These are phyloP conservation scores for Spizella passerina DNA, from an alignment of 2,797 vertebrate genomes.

Conservation along the genomic window DNA sequence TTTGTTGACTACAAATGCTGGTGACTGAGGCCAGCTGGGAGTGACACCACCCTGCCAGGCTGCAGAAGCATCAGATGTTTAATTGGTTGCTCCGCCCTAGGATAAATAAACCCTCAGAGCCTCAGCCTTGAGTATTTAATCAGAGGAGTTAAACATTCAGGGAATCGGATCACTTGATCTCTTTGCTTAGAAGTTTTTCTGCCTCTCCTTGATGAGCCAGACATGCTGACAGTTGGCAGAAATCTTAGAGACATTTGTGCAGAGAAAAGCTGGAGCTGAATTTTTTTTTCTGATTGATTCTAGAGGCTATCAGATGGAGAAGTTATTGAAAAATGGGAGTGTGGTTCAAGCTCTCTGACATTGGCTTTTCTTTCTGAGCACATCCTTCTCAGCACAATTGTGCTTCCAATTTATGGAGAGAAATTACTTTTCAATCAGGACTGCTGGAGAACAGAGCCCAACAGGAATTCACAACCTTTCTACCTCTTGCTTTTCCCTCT, in stretches of 20 bases:
- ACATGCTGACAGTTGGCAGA: background rate
- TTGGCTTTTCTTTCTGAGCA: rapidly evolving
- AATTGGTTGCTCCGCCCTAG: background rate
- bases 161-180: background rate
- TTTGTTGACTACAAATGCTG: background rate
- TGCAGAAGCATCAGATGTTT: background rate
- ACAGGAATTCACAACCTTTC: background rate
- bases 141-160: background rate
- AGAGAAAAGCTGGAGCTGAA: background rate
- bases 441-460: background rate
- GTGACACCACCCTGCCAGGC: background rate
- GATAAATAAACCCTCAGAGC: background rate
- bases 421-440: background rate
- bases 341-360: background rate
- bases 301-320: background rate
- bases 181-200: background rate
- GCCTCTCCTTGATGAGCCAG: background rate
- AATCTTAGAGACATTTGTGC: background rate
- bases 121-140: background rate
- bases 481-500: background rate
- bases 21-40: background rate
- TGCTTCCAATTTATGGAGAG: background rate
- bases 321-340: background rate
- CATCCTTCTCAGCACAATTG: background rate
- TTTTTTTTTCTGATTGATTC: background rate